Evolutionary conservation across 2,888 invertebrate genomes (phyloP), one percentile per base, ranked within the genome.

Genomic region (Andrena flavipes): DNA sequence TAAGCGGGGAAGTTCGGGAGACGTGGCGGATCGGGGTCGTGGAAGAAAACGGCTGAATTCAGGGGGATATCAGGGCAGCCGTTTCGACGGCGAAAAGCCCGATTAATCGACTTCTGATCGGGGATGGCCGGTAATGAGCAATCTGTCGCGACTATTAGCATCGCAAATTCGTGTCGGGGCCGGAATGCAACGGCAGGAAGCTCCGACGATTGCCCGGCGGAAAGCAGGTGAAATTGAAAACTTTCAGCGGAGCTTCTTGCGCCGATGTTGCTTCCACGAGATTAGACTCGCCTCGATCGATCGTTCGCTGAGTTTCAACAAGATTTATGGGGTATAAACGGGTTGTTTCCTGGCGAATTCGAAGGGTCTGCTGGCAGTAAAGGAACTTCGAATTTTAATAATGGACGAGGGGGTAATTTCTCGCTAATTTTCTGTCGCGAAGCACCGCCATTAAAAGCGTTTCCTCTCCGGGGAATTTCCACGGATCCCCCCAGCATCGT

Each of bases 131-230:
- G 69, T 76, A 76, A 82, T 51, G 72, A 82, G 51, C 72, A 64
- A 70, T 70, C 70, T 62, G 70, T 75, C 48, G 63, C 48, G 33
- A 56, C 20, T 54, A 80, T 80, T 80, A 65, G 63, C 80, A 69
- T 60, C 71, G 63, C 23, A 64, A 69, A 80, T 76, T 70, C 62
- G n/a, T 26, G 20, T 13, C 51, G 60, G 42, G 42, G 35, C 59
- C 23, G n/a, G 7, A 42, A 74, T 20, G 16, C 56, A 49, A 26
- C 23, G 60, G n/a, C 49, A 65, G 60, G 56, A 80, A 67, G 42
- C 62, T 30, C 20, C 54, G 42, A 56, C 33, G 26, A 65, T 78
- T 59, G 6, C 7, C 6, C 3, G 56, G 10, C 49, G 29, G 35
- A 63, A 62, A 63, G 13, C n/a, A 29, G n/a, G 49, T 5, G 35